Conservation (phyloP, 2,797 vertebrate genomes). For the Chaetophractus vellerosus region DNA sequence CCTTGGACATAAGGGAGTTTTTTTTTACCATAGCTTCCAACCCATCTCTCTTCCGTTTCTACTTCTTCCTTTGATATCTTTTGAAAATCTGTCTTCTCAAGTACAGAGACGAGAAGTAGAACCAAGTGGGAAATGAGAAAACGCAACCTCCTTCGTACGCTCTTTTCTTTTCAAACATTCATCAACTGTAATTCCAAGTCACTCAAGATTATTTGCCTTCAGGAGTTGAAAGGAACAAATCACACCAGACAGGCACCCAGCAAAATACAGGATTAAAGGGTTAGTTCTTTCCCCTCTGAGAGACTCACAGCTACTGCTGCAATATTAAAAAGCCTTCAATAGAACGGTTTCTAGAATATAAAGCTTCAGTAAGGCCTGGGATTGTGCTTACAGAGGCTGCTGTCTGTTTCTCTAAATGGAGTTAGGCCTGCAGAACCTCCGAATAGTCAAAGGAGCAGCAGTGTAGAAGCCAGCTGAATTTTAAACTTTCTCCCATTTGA, state of each 20-base stretch:
- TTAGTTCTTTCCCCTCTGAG: neutral
- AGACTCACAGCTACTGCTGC: neutral
- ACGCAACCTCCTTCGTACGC: neutral
- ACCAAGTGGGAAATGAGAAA: neutral
- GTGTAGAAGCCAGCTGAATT: neutral
- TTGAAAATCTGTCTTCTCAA: neutral
- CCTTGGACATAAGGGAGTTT: neutral
- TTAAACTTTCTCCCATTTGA: neutral
- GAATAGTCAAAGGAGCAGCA: neutral
- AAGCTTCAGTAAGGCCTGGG: neutral
- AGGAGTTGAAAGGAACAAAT: neutral
- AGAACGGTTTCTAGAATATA: neutral
- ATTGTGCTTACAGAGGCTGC: fast-evolving
- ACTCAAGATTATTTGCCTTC: neutral
- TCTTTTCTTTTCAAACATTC: slow-evolving; percentile 23
- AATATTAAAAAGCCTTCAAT: neutral
- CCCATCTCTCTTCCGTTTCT: neutral
- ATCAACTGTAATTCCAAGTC: neutral
- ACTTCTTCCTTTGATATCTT: neutral
- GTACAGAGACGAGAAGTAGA: neutral
- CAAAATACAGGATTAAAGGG: neutral
- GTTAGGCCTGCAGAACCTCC: neutral
- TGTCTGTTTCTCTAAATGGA: neutral
- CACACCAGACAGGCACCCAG: neutral
- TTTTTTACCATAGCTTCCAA: neutral